phyloP scores from a whole-genome alignment of 2,113 vertebrate genomes.

The Coptodon rendalli region DNA sequence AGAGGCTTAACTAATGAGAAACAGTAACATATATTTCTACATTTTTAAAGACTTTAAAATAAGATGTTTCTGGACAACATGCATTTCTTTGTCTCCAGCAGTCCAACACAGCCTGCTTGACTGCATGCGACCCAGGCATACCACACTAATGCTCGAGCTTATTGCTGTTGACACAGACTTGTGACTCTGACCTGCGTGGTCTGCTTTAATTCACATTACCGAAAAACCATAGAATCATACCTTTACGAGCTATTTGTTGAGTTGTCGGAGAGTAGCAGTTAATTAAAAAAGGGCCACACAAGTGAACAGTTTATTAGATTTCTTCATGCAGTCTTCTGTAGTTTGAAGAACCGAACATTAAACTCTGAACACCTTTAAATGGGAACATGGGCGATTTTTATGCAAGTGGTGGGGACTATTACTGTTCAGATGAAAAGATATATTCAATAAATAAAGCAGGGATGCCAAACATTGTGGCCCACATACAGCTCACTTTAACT shows the following conservation, averaged over 20 bases:
- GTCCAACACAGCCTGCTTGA: background rate
- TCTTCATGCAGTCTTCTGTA: background rate
- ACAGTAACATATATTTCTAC: background rate
- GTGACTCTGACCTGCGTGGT: background rate
- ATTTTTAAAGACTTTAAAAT: background rate
- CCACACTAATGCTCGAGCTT: background rate
- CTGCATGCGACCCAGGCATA: background rate
- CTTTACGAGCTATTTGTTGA: background rate
- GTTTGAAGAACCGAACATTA: background rate
- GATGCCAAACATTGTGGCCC: fast-evolving
- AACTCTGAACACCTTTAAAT: background rate
- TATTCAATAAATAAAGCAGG: background rate
- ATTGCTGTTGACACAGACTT: background rate
- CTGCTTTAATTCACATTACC: background rate
- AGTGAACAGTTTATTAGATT: background rate
- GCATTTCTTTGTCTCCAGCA: background rate
- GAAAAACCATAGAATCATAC: background rate
- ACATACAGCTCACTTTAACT: background rate
- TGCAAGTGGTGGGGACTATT: background rate
- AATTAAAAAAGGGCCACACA: background rate
- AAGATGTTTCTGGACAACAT: background rate
- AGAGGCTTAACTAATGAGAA: background rate
- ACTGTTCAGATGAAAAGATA: background rate
- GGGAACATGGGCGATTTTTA: background rate
- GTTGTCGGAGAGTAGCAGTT: background rate